Percentiles rank a stretch among this genome's conserved stretches.
Conservation (phyloP, 2,888 invertebrate genomes). For the Drosophila neotestacea region DNA sequence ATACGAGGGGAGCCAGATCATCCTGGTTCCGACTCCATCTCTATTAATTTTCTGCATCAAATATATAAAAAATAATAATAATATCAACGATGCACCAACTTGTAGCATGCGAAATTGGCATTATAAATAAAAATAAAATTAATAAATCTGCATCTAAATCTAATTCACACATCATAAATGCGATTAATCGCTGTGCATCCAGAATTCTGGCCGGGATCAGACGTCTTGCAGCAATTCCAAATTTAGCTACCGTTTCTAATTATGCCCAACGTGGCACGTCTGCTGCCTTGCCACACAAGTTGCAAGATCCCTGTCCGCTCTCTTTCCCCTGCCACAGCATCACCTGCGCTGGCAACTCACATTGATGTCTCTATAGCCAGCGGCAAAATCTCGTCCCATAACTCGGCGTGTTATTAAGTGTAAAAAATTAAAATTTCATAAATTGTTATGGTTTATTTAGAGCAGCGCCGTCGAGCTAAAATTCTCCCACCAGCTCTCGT, state of each 20-base stretch:
- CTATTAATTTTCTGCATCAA: no score
- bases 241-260: conserved; percentile 68
- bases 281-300: conserved; percentile 68
- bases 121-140: not conserved
- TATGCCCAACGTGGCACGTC: conserved; percentile 63
- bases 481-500: conserved; percentile 22
- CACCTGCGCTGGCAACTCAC: conserved; percentile 72
- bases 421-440: conserved; percentile 78
- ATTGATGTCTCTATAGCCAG: conserved; percentile 71
- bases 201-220: conserved; percentile 21
- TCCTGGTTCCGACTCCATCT: no score
- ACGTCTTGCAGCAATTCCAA: conserved; percentile 46
- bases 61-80: no score
- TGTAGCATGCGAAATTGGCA: not conserved
- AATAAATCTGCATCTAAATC: conserved; percentile 18
- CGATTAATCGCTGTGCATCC: conserved; percentile 35
- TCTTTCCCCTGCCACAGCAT: conserved; percentile 17
- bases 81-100: no score
- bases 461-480: conserved; percentile 43
- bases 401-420: conserved; percentile 77
- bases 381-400: conserved; percentile 52
- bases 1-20: not conserved
- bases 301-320: conserved; percentile 21
- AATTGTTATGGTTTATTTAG: conserved; percentile 79
- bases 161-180: conserved; percentile 53